A percentile compares a stretch with the other conserved stretches of the same genome.
Conservation (phyloP, 2,797 vertebrate genomes). For the Astyanax mexicanus region DNA sequence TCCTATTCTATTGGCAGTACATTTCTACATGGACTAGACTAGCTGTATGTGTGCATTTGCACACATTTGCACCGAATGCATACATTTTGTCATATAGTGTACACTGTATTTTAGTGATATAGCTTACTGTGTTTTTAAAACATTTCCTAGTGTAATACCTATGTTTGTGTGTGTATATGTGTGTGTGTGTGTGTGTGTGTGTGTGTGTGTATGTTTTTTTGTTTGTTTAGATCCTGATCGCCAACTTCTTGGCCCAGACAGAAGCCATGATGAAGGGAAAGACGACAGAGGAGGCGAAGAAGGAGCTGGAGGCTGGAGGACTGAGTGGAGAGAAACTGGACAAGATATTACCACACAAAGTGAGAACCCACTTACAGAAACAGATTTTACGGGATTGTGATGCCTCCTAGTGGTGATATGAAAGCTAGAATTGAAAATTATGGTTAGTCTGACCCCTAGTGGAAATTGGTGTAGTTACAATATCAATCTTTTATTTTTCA, state of each 20-base stretch:
- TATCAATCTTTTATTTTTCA: too few relatives aligned
- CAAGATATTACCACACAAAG: slow-evolving; percentile 96
- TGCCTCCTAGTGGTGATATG: slow-evolving; percentile 53
- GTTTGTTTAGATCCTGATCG: slow-evolving; percentile 86
- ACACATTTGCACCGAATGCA: too few relatives aligned
- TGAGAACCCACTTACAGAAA: slow-evolving; percentile 59
- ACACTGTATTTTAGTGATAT: too few relatives aligned
- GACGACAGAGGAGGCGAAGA: slow-evolving; percentile 88
- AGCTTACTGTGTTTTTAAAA: too few relatives aligned
- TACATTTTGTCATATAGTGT: too few relatives aligned
- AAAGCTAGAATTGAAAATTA: background rate
- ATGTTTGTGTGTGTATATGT: too few relatives aligned
- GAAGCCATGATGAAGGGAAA: slow-evolving; percentile 98
- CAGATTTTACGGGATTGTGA: slow-evolving; percentile 17
- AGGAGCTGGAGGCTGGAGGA: slow-evolving; percentile 88
- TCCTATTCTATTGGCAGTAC: too few relatives aligned
- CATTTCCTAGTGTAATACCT: too few relatives aligned
- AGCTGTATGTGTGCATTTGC: too few relatives aligned
- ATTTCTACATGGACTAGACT: too few relatives aligned
- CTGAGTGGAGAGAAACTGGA: slow-evolving; percentile 85
- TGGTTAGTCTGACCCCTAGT: background rate
- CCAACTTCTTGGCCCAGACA: slow-evolving; percentile 96
- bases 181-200: too few relatives aligned
- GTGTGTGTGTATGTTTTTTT: too few relatives aligned
- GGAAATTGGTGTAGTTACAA: background rate